phyloP scores from a whole-genome alignment of 1,140 invertebrate species.

The Cydia pomonella region DNA sequence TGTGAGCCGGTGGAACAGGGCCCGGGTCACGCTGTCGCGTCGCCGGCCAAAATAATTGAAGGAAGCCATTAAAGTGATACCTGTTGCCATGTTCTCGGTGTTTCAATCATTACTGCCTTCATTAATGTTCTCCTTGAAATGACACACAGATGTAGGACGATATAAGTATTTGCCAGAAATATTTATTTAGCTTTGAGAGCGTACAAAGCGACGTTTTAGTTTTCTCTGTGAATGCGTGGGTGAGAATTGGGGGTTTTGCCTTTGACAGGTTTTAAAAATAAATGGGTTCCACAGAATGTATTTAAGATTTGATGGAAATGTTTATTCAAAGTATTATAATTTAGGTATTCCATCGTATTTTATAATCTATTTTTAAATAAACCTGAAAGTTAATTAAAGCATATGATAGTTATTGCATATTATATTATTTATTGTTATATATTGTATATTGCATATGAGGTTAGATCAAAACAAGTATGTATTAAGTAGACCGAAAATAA shows the following conservation, averaged over 20 bases:
- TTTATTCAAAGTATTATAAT: too few species aligned
- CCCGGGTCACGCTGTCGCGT: neutral
- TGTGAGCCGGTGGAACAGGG: too few species aligned
- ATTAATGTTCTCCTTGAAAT: neutral
- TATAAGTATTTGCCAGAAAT: neutral
- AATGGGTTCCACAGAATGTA: too few species aligned
- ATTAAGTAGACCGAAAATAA: too few species aligned
- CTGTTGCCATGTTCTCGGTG: neutral
- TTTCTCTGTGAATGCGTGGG: neutral
- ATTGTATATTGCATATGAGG: too few species aligned
- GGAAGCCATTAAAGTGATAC: neutral
- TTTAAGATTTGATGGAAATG: too few species aligned
- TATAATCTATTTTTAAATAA: too few species aligned
- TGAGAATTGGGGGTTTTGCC: neutral
- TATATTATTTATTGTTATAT: too few species aligned
- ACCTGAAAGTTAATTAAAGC: too few species aligned
- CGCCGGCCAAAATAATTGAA: conserved; percentile 6
- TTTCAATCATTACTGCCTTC: neutral
- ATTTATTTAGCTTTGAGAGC: neutral
- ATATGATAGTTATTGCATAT: too few species aligned
- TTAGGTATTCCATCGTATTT: too few species aligned
- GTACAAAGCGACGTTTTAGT: neutral
- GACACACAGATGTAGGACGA: neutral
- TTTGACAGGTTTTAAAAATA: too few species aligned
- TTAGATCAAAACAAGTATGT: neutral